Percentiles rank a stretch among this genome's conserved stretches.
These are phyloP conservation scores for Drosophila mojavensis DNA, from an alignment of 1,140 invertebrate genomes.

Conservation along the genomic window DNA sequence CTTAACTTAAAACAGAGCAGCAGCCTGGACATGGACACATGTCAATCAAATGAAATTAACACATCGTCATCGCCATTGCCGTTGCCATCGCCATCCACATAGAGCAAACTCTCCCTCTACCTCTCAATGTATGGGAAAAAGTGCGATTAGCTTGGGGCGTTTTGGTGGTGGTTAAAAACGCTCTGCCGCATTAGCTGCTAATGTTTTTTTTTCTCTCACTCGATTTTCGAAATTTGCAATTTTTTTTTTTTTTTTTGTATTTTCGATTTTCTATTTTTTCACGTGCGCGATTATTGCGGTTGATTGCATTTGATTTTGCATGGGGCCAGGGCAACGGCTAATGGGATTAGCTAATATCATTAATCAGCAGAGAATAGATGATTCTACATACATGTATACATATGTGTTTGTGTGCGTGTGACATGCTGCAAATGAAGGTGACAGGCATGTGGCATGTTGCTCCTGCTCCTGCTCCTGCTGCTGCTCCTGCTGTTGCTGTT, in stretches of 20 bases:
- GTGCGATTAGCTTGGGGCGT: slow-evolving; percentile 53
- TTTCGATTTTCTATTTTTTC: slow-evolving; percentile 27
- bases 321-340: slow-evolving; percentile 33
- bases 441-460: slow-evolving; percentile 37
- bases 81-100: slow-evolving; percentile 10
- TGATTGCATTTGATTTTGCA: slow-evolving; percentile 56
- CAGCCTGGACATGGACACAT: slow-evolving; percentile 54
- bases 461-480: slow-evolving; percentile 25
- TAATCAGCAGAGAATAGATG: slow-evolving; percentile 64
- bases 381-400: slow-evolving; percentile 1
- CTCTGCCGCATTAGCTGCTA: slow-evolving; percentile 65
- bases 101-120: too few relatives aligned
- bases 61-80: slow-evolving; percentile 60
- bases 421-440: slow-evolving; percentile 50
- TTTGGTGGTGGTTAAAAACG: slow-evolving; percentile 26
- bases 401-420: slow-evolving; percentile 23
- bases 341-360: slow-evolving; percentile 79
- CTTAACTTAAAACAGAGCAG: neutral
- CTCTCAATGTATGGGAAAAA: slow-evolving; percentile 14
- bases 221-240: slow-evolving; percentile 15
- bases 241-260: slow-evolving; percentile 6
- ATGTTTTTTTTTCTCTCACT: slow-evolving; percentile 48
- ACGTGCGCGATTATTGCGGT: slow-evolving; percentile 70
- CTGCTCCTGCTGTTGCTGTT: slow-evolving; percentile 26
- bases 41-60: slow-evolving; percentile 79